Conservation (phyloP, 92 coral and sea anemone genomes). For the Epizoanthus illoricatus region DNA sequence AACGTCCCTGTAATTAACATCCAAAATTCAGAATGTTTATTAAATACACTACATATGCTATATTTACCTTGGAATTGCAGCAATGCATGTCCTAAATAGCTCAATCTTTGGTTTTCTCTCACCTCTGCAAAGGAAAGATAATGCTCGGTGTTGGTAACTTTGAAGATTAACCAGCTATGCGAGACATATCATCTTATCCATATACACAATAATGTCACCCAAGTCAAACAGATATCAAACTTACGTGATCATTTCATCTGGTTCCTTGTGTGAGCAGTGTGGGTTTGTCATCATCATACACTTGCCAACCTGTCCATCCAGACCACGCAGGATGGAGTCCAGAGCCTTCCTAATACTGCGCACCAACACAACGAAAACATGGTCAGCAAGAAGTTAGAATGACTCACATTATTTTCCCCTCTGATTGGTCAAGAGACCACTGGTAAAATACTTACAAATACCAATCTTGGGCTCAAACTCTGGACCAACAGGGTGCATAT, state of each 20-base stretch:
- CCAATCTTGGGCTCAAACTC: no score
- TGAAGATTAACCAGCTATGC: neutral
- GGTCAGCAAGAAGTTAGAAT: neutral
- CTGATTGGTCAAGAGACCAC: no score
- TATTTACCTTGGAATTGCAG: conserved; percentile 92
- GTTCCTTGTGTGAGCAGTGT: conserved; percentile 93
- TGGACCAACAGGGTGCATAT: no score
- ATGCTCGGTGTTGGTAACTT: neutral
- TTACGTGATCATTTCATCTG: conserved; percentile 94
- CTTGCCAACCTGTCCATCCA: conserved; percentile 94
- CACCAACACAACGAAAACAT: conserved; percentile 10
- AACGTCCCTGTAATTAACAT: no score
- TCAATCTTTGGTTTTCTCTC: conserved; percentile 94
- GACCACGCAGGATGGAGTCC: conserved; percentile 82
- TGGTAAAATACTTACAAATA: no score
- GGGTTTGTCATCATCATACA: conserved; percentile 93
- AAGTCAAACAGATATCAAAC: conserved; percentile 2
- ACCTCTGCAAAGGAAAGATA: conserved; percentile 61
- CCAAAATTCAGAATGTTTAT: no score
- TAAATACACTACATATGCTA: no score
- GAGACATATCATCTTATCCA: neutral
- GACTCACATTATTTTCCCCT: no score
- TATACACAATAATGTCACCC: neutral
- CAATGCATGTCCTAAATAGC: conserved; percentile 94
- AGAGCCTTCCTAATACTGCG: conserved; percentile 85